These are phyloP conservation scores for Anneissia japonica DNA, from an alignment of 35 echinoderm and acorn worm genomes.

Conservation along the genomic window DNA sequence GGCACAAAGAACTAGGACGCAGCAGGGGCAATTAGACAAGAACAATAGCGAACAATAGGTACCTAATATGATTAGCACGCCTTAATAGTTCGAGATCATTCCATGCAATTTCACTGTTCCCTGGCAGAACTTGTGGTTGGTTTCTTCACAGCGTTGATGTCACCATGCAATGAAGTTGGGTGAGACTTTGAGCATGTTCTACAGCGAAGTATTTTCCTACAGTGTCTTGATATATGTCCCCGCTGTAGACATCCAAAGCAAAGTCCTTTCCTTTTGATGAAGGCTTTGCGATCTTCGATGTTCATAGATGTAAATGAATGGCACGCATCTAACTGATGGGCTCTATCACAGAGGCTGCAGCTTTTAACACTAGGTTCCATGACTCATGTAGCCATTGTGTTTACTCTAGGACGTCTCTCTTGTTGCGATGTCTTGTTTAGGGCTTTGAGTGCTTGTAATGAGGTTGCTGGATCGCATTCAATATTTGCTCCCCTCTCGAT, in stretches of 20 bases:
- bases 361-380: neutral
- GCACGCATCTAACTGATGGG: neutral
- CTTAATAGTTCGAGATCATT: no score
- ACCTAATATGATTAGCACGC: no score
- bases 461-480: conserved; percentile 30
- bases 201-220: neutral
- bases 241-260: neutral
- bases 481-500: conserved; percentile 42
- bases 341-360: neutral
- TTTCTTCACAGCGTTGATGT: neutral
- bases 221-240: neutral
- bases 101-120: no score
- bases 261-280: neutral
- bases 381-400: neutral
- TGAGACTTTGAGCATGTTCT: neutral
- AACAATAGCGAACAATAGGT: no score
- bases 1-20: no score
- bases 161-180: neutral
- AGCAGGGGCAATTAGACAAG: no score
- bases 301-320: neutral
- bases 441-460: neutral
- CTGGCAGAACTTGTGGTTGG: no score
- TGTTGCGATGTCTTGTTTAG: neutral
- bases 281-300: neutral
- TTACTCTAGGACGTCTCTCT: neutral